phyloP scores from a whole-genome alignment of 2,113 vertebrate genomes.

The Corythornis cristatus region DNA sequence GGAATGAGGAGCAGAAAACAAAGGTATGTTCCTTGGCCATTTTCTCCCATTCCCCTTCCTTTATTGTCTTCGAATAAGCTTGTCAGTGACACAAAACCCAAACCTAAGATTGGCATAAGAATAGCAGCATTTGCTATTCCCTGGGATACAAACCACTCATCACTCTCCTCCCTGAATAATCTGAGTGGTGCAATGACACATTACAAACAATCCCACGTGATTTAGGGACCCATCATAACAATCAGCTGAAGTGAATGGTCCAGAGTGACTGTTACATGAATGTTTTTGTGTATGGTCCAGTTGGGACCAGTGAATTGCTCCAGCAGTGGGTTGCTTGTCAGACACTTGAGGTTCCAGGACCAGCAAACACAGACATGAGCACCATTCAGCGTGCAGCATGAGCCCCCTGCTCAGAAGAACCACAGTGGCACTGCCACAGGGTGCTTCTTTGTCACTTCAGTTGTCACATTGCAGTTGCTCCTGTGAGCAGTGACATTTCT shows the following conservation, averaged over 20 bases:
- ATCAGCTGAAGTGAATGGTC: not conserved
- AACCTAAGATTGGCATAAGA: not conserved
- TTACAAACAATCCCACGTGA: not conserved
- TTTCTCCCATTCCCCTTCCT: not conserved
- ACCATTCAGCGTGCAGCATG: accelerated
- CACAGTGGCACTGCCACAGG: not conserved
- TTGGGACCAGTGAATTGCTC: not conserved
- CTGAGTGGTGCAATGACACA: not conserved
- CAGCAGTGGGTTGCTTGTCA: not conserved
- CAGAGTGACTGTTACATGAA: not conserved
- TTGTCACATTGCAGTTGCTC: not conserved
- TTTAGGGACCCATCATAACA: not conserved
- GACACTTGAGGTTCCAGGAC: not conserved
- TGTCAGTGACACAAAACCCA: conserved; percentile 34
- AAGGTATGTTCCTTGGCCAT: not conserved
- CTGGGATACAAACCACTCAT: not conserved
- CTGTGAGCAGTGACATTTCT: not conserved
- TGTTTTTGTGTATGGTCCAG: not conserved
- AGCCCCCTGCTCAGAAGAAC: not conserved
- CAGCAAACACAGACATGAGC: accelerated
- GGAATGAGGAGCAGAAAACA: not conserved
- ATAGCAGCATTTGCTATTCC: not conserved
- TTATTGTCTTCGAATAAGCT: not conserved
- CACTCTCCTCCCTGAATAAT: not conserved
- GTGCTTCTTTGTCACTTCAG: not conserved